phyloP scores from a whole-genome alignment of 2,113 vertebrate species.

The Microcebus murinus region DNA sequence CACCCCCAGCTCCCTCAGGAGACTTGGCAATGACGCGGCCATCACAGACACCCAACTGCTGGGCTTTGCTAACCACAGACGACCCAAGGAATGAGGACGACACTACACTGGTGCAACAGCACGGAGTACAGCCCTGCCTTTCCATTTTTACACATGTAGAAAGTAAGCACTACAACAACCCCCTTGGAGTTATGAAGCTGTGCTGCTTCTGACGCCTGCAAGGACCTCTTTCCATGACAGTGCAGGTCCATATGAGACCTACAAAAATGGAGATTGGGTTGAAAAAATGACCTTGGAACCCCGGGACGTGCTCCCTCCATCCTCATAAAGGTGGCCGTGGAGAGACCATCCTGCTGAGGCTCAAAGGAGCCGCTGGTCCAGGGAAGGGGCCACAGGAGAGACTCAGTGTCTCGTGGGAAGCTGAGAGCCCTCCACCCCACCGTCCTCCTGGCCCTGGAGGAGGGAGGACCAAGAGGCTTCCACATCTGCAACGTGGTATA shows the following conservation, averaged over 20 bases:
- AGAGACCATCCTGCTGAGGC: background rate
- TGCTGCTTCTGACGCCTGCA: background rate
- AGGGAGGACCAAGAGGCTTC: background rate
- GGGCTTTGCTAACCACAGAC: background rate
- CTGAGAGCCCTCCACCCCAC: background rate
- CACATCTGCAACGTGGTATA: rapidly evolving
- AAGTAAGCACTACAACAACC: background rate
- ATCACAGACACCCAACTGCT: background rate
- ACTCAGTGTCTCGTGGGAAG: background rate
- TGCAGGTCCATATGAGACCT: background rate
- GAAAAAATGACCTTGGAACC: background rate
- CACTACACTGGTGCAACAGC: background rate
- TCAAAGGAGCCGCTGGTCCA: background rate
- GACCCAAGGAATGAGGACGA: background rate
- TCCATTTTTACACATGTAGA: background rate
- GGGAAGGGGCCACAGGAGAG: background rate
- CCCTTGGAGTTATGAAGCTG: background rate
- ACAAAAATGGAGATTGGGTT: background rate
- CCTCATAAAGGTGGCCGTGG: background rate
- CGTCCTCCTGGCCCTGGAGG: background rate
- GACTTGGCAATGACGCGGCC: rapidly evolving
- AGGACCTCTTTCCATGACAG: background rate
- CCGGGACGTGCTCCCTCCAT: background rate
- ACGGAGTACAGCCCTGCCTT: background rate
- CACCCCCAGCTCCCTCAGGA: too few species aligned